Evolutionary conservation across 35 echinoderm and acorn worm species (phyloP).

Genomic region (Ophiothrix spiculata): DNA sequence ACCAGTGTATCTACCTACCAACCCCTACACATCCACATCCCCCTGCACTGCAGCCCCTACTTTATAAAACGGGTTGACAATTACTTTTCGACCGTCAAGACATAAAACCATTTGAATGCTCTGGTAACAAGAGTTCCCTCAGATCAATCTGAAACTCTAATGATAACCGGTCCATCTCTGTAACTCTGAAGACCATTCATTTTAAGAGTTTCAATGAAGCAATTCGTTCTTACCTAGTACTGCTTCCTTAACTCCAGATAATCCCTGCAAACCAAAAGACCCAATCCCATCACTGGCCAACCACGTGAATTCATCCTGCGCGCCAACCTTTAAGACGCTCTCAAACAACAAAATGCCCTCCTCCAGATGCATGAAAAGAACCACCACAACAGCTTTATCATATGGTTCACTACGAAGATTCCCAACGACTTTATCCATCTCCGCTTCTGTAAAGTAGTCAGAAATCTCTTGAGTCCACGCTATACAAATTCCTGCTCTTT

Average conservation of each 20-base stretch:
- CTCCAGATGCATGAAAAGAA: conserved; percentile 67
- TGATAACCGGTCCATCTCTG: no score
- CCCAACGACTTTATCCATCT: conserved; percentile 36
- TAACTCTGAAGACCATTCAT: no score
- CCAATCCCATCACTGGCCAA: conserved; percentile 53
- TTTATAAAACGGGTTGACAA: no score
- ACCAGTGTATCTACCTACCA: no score
- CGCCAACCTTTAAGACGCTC: conserved; percentile 23
- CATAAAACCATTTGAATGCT: no score
- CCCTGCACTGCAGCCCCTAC: no score
- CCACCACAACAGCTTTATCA: conserved; percentile 52
- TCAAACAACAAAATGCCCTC: conserved; percentile 37
- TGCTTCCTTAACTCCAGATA: background rate
- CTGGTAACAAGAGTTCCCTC: no score
- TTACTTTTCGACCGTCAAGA: no score
- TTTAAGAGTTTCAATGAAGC: no score
- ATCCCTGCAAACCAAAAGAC: conserved; percentile 5
- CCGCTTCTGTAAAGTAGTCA: background rate
- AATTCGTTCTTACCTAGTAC: conserved; percentile 25
- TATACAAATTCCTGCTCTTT: conserved; percentile 56
- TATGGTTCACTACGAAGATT: conserved; percentile 43
- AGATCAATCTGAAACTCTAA: no score
- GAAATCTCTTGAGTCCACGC: conserved; percentile 46
- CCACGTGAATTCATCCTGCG: conserved; percentile 56
- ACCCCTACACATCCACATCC: no score